Percentiles rank a stretch among this genome's conserved stretches.
phyloP scores from a whole-genome alignment of 2,888 invertebrate genomes.

The Ectemnius cavifrons region DNA sequence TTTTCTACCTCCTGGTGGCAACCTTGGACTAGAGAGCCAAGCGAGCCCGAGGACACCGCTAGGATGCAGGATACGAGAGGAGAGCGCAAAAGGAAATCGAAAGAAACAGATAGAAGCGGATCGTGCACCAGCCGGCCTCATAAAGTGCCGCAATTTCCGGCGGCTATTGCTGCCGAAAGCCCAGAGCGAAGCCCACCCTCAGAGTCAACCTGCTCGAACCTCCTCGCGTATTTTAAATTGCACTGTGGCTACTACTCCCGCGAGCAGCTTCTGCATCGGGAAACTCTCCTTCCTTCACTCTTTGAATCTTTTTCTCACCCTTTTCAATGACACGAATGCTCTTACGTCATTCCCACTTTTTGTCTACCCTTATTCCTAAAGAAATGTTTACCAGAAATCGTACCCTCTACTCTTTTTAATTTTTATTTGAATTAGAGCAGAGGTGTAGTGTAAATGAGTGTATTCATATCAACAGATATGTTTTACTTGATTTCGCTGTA shows the following conservation, averaged over 20 bases:
- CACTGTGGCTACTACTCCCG: background rate
- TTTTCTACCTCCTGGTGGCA: slow-evolving; percentile 1
- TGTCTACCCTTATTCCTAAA: slow-evolving; percentile 8
- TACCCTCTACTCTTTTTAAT: background rate
- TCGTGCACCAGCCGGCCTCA: slow-evolving; percentile 50
- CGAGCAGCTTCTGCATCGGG: background rate
- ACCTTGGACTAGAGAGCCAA: slow-evolving; percentile 10
- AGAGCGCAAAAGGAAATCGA: slow-evolving; percentile 43
- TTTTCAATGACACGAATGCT: too few relatives aligned
- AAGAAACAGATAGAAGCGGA: slow-evolving; percentile 44
- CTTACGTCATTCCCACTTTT: background rate
- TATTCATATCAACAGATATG: too few relatives aligned
- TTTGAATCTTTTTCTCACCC: background rate
- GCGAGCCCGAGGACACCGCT: background rate
- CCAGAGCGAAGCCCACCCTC: too few relatives aligned
- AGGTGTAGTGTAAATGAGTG: too few relatives aligned
- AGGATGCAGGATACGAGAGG: background rate
- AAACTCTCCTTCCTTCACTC: background rate
- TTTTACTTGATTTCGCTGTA: too few relatives aligned
- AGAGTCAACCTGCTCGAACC: slow-evolving; percentile 14
- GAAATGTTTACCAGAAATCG: too few relatives aligned
- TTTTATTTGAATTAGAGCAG: too few relatives aligned
- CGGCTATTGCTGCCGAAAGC: slow-evolving; percentile 36
- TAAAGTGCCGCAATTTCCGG: slow-evolving; percentile 63
- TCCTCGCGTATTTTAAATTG: slow-evolving; percentile 52